Evolutionary conservation across 2,888 invertebrate genomes (phyloP).

Genomic region (Catocala sponsa): DNA sequence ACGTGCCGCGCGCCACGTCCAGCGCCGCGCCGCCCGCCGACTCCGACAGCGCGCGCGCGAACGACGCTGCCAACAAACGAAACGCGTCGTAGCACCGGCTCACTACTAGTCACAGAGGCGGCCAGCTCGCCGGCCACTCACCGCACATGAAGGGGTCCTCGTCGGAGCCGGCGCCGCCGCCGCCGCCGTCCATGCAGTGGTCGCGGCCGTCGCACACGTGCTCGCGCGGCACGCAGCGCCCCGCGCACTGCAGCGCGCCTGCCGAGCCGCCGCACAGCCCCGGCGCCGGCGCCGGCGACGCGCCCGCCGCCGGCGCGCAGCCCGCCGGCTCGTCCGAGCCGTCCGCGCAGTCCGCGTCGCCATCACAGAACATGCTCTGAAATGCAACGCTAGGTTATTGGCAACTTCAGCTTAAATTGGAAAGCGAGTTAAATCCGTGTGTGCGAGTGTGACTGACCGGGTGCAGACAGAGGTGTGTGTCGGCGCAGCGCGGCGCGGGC

Average conservation of each 20-base stretch:
- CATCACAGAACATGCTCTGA: constrained; percentile 89
- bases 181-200: constrained; percentile 91
- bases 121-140: constrained; percentile 54
- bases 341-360: constrained; percentile 91
- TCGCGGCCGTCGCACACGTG: constrained; percentile 91
- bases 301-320: constrained; percentile 57
- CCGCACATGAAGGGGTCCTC: constrained; percentile 88
- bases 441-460: constrained; percentile 43
- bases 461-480: constrained; percentile 56
- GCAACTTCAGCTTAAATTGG: no score
- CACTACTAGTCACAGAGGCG: no score
- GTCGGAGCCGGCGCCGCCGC: constrained; percentile 87
- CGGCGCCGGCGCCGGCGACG: constrained; percentile 42
- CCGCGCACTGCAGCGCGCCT: constrained; percentile 89
- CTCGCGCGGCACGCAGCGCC: constrained; percentile 90
- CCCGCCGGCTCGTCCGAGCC: constrained; percentile 90
- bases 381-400: constrained; percentile 16
- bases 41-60: constrained; percentile 38
- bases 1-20: constrained; percentile 61
- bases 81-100: no score
- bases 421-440: no score
- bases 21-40: constrained; percentile 83
- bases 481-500: constrained; percentile 69
- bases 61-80: constrained; percentile 46
- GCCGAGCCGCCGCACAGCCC: constrained; percentile 62